phyloP scores from a whole-genome alignment of 2,113 vertebrate genomes.

The Oceanites oceanicus region DNA sequence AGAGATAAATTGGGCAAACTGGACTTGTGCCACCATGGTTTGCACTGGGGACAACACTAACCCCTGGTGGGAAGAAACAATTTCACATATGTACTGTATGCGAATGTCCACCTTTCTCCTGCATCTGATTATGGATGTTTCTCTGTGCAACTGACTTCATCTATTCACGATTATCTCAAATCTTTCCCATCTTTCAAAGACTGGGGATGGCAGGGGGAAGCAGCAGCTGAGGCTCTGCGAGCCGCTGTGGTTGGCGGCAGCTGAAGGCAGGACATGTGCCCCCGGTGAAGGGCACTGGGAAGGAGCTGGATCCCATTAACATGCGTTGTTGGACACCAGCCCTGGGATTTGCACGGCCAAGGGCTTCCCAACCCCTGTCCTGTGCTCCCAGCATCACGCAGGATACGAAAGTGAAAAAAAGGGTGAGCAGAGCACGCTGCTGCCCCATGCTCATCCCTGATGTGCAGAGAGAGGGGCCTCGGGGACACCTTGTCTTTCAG shows the following conservation, averaged over 20 bases:
- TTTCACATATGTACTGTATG: too few relatives aligned
- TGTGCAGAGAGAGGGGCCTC: fast-evolving
- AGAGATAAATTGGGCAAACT: not conserved
- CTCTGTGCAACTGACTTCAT: not conserved
- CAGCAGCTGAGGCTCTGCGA: not conserved
- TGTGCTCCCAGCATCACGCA: not conserved
- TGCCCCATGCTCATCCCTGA: not conserved
- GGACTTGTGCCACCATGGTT: not conserved
- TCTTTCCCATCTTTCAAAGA: not conserved
- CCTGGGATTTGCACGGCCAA: fast-evolving
- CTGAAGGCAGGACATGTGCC: not conserved
- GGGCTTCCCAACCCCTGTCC: not conserved
- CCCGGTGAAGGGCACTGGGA: not conserved
- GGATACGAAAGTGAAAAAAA: fast-evolving
- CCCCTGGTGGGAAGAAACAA: not conserved
- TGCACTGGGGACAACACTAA: not conserved
- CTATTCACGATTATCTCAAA: not conserved
- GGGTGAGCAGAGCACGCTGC: fast-evolving
- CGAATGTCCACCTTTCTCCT: not conserved
- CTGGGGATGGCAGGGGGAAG: not conserved
- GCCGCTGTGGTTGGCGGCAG: fast-evolving
- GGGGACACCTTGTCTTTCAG: fast-evolving
- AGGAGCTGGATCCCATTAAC: fast-evolving
- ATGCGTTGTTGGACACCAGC: not conserved
- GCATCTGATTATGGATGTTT: not conserved